A percentile compares a stretch with the other conserved stretches of the same genome.
These are phyloP conservation scores for Xiphophorus maculatus DNA, from an alignment of 2,113 vertebrate species.

Conservation along the genomic window DNA sequence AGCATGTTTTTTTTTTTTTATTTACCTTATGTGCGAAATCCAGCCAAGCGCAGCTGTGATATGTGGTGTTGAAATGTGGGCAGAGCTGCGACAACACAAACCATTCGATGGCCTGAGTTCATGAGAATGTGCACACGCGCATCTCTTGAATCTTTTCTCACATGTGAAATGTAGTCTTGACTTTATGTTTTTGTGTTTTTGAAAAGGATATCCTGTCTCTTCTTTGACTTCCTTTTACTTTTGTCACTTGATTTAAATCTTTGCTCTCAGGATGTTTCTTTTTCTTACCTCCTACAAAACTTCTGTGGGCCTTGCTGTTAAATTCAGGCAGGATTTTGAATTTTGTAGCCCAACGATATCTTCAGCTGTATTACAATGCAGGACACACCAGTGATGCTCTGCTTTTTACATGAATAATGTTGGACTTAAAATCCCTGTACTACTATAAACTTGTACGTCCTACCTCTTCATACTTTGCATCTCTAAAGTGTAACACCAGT, in stretches of 20 bases:
- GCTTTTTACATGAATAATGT: background rate
- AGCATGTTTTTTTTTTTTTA: background rate
- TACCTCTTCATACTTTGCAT: background rate
- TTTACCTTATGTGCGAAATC: background rate
- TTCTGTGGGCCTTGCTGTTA: constrained; percentile 6
- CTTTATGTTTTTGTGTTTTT: background rate
- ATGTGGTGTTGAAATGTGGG: background rate
- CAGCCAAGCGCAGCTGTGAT: background rate
- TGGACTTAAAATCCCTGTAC: background rate
- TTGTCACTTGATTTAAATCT: background rate
- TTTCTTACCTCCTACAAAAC: constrained; percentile 3
- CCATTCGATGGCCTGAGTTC: background rate
- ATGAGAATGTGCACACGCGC: background rate
- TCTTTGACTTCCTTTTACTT: constrained; percentile 39
- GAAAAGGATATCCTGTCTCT: constrained; percentile 39
- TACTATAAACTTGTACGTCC: background rate
- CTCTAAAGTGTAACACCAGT: background rate
- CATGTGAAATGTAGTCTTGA: background rate
- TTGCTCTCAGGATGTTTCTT: background rate
- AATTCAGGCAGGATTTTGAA: constrained; percentile 53
- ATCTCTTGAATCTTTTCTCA: background rate
- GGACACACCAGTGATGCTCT: background rate
- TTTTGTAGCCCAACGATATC: constrained; percentile 10
- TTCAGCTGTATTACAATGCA: background rate
- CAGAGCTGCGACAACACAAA: background rate